Evolutionary conservation across 2,888 invertebrate genomes (phyloP), one percentile per base, ranked within the genome.

Genomic region (Orchesella flavescens): DNA sequence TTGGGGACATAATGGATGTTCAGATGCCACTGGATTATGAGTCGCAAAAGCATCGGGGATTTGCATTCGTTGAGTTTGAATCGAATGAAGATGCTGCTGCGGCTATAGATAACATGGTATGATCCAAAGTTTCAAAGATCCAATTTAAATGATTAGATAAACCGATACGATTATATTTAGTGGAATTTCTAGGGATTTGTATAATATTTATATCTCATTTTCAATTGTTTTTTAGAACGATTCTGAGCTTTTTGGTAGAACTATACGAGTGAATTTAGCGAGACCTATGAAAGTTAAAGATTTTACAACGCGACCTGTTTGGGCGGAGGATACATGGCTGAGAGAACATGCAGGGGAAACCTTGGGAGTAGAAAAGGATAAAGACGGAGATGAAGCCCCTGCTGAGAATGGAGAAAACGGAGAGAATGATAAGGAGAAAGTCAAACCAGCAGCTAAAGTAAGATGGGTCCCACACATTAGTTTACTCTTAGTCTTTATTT

Each of bases 301-400:
- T 91, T 97, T 98, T 24, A 97, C 96, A 10, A 95, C 96, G 0
- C 93, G 96, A 86, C 96, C 98, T 1, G 98, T 99, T 1, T 99
- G 99, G 99, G 95, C 98, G 0, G 99, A 99, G 90, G 99, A 99
- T 90, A 93, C 94, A 72, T 99, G 99, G 99, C 91, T 99, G n/a
- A 97, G 97, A 90, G 95, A 97, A 89, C 98, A 99, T 92, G 97
- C 98, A 0, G 98, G 98, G 1, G 96, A 96, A 89, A 97, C 97
- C 0, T 92, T 94, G 13, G 89, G 85, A 87, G 89, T 80, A 79
- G 86, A 84, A 86, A 79, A 89, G 89, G 87, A 89, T 75, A 88
- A 89, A 79, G 85, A 82, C 86, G 72, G 89, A 89, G 85, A 88
- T 63, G 89, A 89, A 77, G 86, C 88, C 53, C 55, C 84, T 65